These are phyloP conservation scores for Heterohyrax brucei DNA, from an alignment of 2,797 vertebrate genomes.

Conservation along the genomic window DNA sequence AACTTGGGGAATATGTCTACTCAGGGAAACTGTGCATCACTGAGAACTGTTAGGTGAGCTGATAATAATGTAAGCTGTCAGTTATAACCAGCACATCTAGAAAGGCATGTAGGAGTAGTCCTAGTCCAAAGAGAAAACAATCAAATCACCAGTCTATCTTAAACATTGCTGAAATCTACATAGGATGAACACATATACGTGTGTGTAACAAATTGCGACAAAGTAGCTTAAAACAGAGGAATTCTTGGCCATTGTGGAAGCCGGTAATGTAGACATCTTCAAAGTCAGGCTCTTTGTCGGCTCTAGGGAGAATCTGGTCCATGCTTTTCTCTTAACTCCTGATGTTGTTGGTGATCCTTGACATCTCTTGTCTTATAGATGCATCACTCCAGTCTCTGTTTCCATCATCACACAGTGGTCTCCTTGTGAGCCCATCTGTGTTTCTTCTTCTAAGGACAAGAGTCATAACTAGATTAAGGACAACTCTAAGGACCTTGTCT, in stretches of 20 bases:
- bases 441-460: neutral
- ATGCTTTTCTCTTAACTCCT: neutral
- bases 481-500: neutral
- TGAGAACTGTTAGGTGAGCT: neutral
- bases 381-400: neutral
- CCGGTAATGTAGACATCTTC: neutral
- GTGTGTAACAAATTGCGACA: neutral
- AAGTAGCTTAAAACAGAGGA: neutral
- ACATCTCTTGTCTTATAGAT: neutral
- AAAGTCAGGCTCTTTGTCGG: neutral
- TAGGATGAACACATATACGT: neutral
- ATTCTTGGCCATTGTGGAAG: neutral
- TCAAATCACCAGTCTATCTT: neutral
- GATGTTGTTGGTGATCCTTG: neutral
- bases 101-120: neutral
- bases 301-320: neutral
- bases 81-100: neutral
- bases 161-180: neutral
- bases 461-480: neutral
- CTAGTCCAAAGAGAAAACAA: neutral
- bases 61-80: neutral
- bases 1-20: conserved; percentile 62
- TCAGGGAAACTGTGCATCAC: conserved; percentile 23
- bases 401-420: neutral
- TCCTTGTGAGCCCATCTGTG: neutral